Percentiles rank a stretch among this genome's conserved stretches.
These are phyloP conservation scores for Amphipyra berbera DNA, from an alignment of 2,888 invertebrate species.

Conservation along the genomic window DNA sequence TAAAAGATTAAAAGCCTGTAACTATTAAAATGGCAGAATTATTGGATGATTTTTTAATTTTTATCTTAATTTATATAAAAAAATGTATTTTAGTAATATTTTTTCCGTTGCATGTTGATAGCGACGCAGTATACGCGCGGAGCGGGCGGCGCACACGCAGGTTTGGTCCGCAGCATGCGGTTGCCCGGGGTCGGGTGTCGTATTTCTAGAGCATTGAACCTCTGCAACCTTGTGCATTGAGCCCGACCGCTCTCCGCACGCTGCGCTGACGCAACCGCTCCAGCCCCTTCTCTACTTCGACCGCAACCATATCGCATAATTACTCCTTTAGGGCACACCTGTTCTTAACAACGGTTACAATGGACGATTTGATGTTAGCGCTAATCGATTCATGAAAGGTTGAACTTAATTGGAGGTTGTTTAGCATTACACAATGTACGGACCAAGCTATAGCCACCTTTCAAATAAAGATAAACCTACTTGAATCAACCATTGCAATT, in stretches of 20 bases:
- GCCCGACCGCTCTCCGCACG: conserved; percentile 86
- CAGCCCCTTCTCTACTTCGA: conserved; percentile 86
- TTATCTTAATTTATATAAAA: not conserved
- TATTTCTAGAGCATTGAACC: conserved; percentile 90
- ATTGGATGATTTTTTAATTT: too few species aligned
- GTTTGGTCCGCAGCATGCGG: conserved; percentile 72
- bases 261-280: conserved; percentile 86
- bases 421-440: conserved; percentile 73
- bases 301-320: conserved; percentile 83
- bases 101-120: conserved; percentile 20
- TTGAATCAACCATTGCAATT: conserved; percentile 50
- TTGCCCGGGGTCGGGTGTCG: conserved; percentile 85
- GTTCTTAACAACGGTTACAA: conserved; percentile 78
- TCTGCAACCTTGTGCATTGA: conserved; percentile 89
- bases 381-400: conserved; percentile 85
- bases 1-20: too few species aligned
- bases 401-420: conserved; percentile 79
- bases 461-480: conserved; percentile 50
- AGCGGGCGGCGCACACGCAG: conserved; percentile 64
- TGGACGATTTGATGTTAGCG: conserved; percentile 75
- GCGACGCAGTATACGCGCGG: conserved; percentile 47
- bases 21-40: too few species aligned
- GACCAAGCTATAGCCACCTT: conserved; percentile 48
- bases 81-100: conserved; percentile 6
- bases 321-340: conserved; percentile 88